Base-by-base conservation (phyloP, 2,888 invertebrate species). In the Subacronicta megacephala region DNA sequence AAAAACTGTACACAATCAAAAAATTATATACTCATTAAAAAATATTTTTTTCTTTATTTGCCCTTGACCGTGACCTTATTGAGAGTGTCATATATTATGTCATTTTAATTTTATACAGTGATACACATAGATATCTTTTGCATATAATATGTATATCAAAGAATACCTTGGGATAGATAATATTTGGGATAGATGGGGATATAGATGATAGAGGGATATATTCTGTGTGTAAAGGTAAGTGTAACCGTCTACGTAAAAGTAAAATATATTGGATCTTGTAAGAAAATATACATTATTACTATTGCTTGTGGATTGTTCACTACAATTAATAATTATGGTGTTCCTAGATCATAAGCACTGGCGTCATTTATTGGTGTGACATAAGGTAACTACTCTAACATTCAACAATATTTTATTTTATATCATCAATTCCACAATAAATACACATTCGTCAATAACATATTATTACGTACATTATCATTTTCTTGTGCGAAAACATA, bases 1-100 rank as follows among this genome's bases (percentile, higher is more conserved):
- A 87, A 82, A 80, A 80, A 82, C 75, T 81, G 80, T 85, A 87
- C 81, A 81, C 75, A 78, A 68, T 66, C 51, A 57, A 66, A 78
- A 84, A 87, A 83, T 85, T 80, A 85, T 83, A 84, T 88, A 87
- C 85, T 87, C n/a, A n/a, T n/a, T n/a, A n/a, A 83, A 86, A 85
- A 87, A 87, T 88, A 87, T 85, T 75, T 68, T 68, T 79, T 78
- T 84, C 77, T 79, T 47, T 42, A 65, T 53, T 16, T 43, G 37
- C 45, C 51, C 54, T n/a, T n/a, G n/a, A n/a, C n/a, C n/a, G 66
- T 72, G 38, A 73, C 49, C 41, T 56, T 65, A 67, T 54, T 64
- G 61, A 49, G 55, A 64, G 46, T 63, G 46, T 63, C 55, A 59
- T 54, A 57, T 17, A 62, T 44, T 50, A 53, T 46, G 53, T 56